Percentiles rank a stretch among this genome's conserved stretches.
Conservation (phyloP, 2,113 vertebrate genomes). For the Ammospiza caudacuta region DNA sequence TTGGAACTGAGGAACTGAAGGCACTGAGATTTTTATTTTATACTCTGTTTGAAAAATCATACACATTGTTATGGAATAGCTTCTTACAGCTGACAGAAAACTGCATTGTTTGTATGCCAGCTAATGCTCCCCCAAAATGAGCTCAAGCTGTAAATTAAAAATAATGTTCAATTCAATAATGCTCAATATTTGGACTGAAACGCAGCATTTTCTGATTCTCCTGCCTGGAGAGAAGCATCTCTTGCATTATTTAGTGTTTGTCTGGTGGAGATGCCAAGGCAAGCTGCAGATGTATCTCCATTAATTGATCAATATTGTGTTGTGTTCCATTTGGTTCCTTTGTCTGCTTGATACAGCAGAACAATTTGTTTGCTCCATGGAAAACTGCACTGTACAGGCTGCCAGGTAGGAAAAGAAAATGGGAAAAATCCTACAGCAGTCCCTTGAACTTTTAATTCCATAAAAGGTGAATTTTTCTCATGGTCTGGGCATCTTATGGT, state of each 20-base stretch:
- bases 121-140: background rate
- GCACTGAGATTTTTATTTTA: background rate
- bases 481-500: background rate
- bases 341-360: background rate
- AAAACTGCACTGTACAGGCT: background rate
- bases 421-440: background rate
- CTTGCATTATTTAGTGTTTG: background rate
- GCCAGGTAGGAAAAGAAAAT: background rate
- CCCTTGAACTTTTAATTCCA: background rate
- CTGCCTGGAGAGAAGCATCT: background rate
- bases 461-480: background rate
- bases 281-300: background rate
- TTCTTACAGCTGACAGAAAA: background rate
- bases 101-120: background rate
- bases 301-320: background rate
- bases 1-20: background rate
- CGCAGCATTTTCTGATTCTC: background rate
- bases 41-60: background rate
- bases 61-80: fast-evolving
- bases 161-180: background rate
- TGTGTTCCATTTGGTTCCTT: background rate
- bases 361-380: background rate
- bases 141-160: background rate
- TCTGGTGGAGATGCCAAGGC: background rate
- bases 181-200: background rate